These are phyloP conservation scores for Lanistes nyassanus DNA, from an alignment of 1,140 invertebrate species.

Conservation along the genomic window DNA sequence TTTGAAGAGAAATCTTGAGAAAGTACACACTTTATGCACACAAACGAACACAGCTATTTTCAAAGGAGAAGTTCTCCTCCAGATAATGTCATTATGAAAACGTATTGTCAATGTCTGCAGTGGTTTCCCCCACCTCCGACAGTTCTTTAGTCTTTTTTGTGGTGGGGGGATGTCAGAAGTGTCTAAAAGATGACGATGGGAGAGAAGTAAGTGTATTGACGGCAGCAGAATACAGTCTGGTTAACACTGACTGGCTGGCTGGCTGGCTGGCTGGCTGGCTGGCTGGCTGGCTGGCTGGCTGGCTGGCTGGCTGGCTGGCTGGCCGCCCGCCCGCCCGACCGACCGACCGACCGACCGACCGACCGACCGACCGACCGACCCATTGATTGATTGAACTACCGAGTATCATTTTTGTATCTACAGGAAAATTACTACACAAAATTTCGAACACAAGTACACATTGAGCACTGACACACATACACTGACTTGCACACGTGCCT, in stretches of 20 bases:
- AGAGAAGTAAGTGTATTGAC: background rate
- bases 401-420: too few relatives aligned
- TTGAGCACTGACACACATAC: background rate
- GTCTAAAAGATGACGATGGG: background rate
- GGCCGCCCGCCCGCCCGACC: too few relatives aligned
- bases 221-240: background rate
- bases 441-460: too few relatives aligned
- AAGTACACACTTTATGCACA: too few relatives aligned
- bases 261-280: background rate
- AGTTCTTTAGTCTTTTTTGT: background rate
- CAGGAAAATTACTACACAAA: too few relatives aligned
- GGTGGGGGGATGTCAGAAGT: background rate
- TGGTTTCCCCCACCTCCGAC: background rate
- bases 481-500: background rate
- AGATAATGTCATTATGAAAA: background rate
- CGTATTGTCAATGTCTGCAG: background rate
- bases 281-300: conserved; percentile 10
- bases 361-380: background rate
- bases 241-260: too few relatives aligned
- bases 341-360: too few relatives aligned
- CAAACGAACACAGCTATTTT: too few relatives aligned
- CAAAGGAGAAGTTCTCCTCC: too few relatives aligned
- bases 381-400: too few relatives aligned
- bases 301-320: too few relatives aligned
- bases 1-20: too few relatives aligned